These are phyloP conservation scores for Eublepharis macularius DNA, from an alignment of 2,113 vertebrate genomes.

Conservation along the genomic window DNA sequence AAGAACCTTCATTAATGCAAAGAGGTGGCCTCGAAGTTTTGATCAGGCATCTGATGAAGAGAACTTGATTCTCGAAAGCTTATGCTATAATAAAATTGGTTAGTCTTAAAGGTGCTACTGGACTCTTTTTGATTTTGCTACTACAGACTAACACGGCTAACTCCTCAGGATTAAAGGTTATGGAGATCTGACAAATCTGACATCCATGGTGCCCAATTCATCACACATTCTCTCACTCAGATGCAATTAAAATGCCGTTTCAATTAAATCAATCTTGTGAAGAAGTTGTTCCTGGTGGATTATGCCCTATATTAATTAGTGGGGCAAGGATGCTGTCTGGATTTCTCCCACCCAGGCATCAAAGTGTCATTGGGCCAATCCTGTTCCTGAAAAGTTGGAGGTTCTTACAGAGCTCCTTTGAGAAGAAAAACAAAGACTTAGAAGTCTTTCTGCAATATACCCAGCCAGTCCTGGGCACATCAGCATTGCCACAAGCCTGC, in stretches of 20 bases:
- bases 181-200: neutral
- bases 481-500: neutral
- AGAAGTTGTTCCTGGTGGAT: neutral
- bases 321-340: neutral
- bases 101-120: too few species aligned
- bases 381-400: neutral
- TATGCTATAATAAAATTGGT: too few species aligned
- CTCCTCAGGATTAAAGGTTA: neutral
- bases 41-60: too few species aligned
- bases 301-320: neutral
- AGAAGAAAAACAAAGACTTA: neutral
- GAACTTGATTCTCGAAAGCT: too few species aligned
- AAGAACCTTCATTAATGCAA: neutral
- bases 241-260: neutral
- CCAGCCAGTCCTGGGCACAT: neutral
- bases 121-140: too few species aligned
- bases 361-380: neutral
- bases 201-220: neutral
- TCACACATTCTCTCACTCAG: neutral
- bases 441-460: neutral
- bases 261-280: neutral
- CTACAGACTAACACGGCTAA: too few species aligned
- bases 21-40: neutral
- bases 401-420: neutral
- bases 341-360: neutral